Conservation (phyloP, 2,888 invertebrate species). For the Uloborus plumipes region DNA sequence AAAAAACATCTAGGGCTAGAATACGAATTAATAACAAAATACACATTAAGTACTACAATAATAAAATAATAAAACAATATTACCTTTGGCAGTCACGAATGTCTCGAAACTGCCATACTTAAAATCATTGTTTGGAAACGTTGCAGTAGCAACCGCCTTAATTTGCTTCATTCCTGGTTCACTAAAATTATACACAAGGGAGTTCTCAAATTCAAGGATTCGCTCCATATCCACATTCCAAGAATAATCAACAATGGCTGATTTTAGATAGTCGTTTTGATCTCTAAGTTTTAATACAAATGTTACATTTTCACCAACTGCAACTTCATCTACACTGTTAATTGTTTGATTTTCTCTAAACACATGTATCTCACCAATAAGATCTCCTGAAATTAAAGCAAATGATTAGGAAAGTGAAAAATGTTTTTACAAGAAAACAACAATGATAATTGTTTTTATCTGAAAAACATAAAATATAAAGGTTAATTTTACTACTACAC, state of each 20-base stretch:
- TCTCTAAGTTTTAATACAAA: conserved; percentile 18
- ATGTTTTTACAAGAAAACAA: too few relatives aligned
- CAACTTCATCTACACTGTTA: conserved; percentile 42
- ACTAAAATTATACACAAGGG: conserved; percentile 41
- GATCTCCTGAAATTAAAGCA: conserved; percentile 29
- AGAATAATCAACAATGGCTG: conserved; percentile 36
- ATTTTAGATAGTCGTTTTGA: conserved; percentile 28
- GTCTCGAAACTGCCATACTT: conserved; percentile 42
- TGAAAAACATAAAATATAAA: too few relatives aligned
- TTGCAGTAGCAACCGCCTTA: conserved; percentile 28
- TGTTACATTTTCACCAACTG: conserved; percentile 49
- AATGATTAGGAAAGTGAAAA: background rate
- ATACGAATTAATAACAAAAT: too few relatives aligned
- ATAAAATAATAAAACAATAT: background rate
- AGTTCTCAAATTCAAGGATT: conserved; percentile 23
- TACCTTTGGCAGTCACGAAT: conserved; percentile 48
- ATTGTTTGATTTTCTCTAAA: background rate
- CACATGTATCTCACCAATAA: conserved; percentile 47
- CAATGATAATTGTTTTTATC: too few relatives aligned
- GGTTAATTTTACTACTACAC: too few relatives aligned
- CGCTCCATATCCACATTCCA: conserved; percentile 54
- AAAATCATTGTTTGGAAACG: conserved; percentile 34
- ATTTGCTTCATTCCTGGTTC: conserved; percentile 34
- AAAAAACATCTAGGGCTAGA: too few relatives aligned
- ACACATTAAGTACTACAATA: too few relatives aligned